Conservation (phyloP, 23 tunicate genomes). For the Botrylloides violaceus region DNA sequence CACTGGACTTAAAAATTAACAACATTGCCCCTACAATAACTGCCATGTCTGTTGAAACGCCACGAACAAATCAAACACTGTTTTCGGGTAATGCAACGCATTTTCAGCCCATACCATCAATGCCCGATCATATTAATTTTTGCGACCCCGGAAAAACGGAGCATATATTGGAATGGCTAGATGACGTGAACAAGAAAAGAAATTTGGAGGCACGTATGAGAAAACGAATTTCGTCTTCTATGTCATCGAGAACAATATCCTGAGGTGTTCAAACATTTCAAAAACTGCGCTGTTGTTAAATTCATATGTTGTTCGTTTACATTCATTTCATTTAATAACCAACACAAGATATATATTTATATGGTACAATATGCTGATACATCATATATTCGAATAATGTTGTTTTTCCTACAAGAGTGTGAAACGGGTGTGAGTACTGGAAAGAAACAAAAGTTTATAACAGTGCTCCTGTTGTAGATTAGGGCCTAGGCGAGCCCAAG, state of each 20-base stretch:
- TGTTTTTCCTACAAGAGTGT: too few relatives aligned
- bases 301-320: neutral
- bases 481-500: too few relatives aligned
- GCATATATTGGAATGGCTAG: constrained; percentile 62
- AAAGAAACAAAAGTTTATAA: too few relatives aligned
- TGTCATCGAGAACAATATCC: constrained; percentile 16
- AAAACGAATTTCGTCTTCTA: constrained; percentile 32
- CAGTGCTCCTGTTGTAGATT: too few relatives aligned
- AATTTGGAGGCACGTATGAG: constrained; percentile 45
- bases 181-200: constrained; percentile 83
- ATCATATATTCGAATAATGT: too few relatives aligned
- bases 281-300: neutral
- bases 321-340: too few relatives aligned
- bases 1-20: constrained; percentile 13
- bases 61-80: neutral
- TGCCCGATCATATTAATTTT: constrained; percentile 90
- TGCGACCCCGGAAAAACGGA: constrained; percentile 89
- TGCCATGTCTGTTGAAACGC: neutral
- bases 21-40: constrained; percentile 1
- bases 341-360: too few relatives aligned
- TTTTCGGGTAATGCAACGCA: constrained; percentile 22
- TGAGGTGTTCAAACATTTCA: neutral
- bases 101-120: constrained; percentile 79
- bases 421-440: too few relatives aligned
- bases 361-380: too few relatives aligned